phyloP scores from a whole-genome alignment of 35 echinoderm and acorn worm species.

The Apostichopus californicus region DNA sequence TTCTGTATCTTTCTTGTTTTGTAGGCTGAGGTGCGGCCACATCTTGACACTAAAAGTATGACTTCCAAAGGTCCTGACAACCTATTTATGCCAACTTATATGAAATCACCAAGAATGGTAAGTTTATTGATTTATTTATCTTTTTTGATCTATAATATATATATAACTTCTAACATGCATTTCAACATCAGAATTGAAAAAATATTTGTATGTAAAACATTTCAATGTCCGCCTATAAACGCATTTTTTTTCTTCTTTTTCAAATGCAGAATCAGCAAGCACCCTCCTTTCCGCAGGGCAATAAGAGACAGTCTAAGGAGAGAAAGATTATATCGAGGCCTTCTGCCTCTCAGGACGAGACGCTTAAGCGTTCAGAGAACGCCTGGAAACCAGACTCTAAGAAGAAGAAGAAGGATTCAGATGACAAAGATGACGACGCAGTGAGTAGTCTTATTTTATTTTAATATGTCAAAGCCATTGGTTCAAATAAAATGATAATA shows the following conservation, averaged over 20 bases:
- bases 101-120: slow-evolving; percentile 78
- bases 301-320: slow-evolving; percentile 57
- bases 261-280: slow-evolving; percentile 37
- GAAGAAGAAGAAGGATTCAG: slow-evolving; percentile 50
- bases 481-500: too few species aligned
- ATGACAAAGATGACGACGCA: slow-evolving; percentile 30
- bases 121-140: too few species aligned
- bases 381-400: slow-evolving; percentile 76
- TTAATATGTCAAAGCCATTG: too few species aligned
- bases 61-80: slow-evolving; percentile 30
- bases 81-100: slow-evolving; percentile 75
- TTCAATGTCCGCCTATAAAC: background rate
- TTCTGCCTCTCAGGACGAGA: slow-evolving; percentile 52
- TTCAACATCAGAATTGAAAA: background rate
- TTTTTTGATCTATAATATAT: too few species aligned
- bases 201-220: background rate
- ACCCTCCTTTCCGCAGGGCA: slow-evolving; percentile 19
- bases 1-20: too few species aligned
- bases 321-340: slow-evolving; percentile 74
- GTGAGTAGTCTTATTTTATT: background rate
- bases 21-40: slow-evolving; percentile 63
- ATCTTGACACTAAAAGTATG: background rate
- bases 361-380: slow-evolving; percentile 69
- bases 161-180: background rate
- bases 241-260: background rate